A percentile compares a stretch with the other conserved stretches of the same genome.
Conservation (phyloP, 2,797 vertebrate species). For the Pogonophryne albipinna region DNA sequence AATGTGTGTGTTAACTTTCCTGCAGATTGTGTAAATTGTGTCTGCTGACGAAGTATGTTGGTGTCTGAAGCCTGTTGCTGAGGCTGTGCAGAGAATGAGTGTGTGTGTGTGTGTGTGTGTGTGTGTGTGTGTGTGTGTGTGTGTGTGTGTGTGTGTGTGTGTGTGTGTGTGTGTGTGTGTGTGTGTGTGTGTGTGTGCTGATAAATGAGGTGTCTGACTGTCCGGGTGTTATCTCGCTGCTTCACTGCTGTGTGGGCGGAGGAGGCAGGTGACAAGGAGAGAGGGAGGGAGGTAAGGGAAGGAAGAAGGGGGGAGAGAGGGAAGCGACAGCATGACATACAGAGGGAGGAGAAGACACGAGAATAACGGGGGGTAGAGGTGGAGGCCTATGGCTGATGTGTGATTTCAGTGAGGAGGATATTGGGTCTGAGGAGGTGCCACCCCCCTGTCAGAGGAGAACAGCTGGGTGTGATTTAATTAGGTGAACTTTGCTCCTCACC, state of each 20-base stretch:
- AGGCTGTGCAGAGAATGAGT: too few relatives aligned
- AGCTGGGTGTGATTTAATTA: conserved; percentile 74
- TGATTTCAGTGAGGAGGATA: conserved; percentile 54
- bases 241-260: conserved; percentile 76
- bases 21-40: conserved; percentile 28
- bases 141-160: too few relatives aligned
- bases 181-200: conserved; percentile 46
- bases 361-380: conserved; percentile 31
- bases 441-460: conserved; percentile 63
- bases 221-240: conserved; percentile 73
- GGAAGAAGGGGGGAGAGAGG: conserved; percentile 51
- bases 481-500: conserved; percentile 63
- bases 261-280: conserved; percentile 77
- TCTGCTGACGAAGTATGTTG: conserved; percentile 39
- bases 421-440: conserved; percentile 57
- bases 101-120: not conserved
- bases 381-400: conserved; percentile 60
- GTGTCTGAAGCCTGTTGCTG: conserved; percentile 39
- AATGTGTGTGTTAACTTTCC: conserved; percentile 10
- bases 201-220: conserved; percentile 79
- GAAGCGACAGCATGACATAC: conserved; percentile 62
- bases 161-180: too few relatives aligned
- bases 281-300: conserved; percentile 55
- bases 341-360: conserved; percentile 62
- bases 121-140: not conserved